Evolutionary conservation across 1,140 invertebrate species (phyloP).

Genomic region (Procambarus clarkii): DNA sequence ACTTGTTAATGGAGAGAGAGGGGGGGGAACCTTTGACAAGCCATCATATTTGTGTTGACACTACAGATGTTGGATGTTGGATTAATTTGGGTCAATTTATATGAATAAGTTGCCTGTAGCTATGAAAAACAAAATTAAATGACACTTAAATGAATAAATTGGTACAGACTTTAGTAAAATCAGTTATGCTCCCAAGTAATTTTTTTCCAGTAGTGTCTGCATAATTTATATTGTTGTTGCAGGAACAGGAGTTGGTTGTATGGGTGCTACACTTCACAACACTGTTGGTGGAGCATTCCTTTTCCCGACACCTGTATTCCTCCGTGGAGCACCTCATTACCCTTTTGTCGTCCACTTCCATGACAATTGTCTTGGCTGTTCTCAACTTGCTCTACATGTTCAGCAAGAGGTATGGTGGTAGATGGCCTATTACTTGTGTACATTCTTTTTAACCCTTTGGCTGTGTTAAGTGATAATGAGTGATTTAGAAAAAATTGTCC

Average conservation of each 20-base stretch:
- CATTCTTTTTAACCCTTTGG: too few relatives aligned
- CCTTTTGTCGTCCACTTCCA: constrained; percentile 89
- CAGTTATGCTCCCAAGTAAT: too few relatives aligned
- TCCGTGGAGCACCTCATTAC: constrained; percentile 92
- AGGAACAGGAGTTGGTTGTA: constrained; percentile 84
- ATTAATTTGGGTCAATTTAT: too few relatives aligned
- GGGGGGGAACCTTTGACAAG: neutral
- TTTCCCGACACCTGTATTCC: constrained; percentile 92
- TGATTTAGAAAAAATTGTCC: too few relatives aligned
- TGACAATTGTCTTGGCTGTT: constrained; percentile 91
- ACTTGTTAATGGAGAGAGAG: neutral
- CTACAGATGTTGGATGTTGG: too few relatives aligned
- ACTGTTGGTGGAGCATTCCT: constrained; percentile 92
- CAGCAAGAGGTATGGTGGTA: constrained; percentile 83
- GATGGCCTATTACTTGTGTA: too few relatives aligned
- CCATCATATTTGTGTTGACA: too few relatives aligned
- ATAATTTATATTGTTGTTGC: constrained; percentile 7
- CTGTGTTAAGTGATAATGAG: too few relatives aligned
- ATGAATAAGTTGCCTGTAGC: too few relatives aligned
- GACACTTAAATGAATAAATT: too few relatives aligned
- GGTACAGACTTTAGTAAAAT: too few relatives aligned
- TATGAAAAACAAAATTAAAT: too few relatives aligned
- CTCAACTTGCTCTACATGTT: constrained; percentile 94
- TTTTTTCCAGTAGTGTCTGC: neutral
- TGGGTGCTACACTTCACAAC: constrained; percentile 90